phyloP scores from a whole-genome alignment of 2,888 invertebrate genomes.

The Erebia ligea region DNA sequence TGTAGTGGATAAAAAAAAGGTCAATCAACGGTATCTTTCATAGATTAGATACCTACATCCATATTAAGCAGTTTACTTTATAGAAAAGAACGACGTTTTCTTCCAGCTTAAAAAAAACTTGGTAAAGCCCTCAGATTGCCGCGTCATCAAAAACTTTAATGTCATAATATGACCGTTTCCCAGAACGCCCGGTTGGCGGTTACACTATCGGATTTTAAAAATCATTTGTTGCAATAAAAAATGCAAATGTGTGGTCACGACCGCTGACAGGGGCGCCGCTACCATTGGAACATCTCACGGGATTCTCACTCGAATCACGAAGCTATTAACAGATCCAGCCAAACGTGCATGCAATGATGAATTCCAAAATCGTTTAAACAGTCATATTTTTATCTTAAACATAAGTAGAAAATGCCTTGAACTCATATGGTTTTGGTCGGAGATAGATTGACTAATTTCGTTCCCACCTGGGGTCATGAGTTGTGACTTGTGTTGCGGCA shows the following conservation, averaged over 20 bases:
- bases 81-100: too few species aligned
- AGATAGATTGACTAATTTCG: too few species aligned
- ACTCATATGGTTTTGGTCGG: too few species aligned
- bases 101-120: neutral
- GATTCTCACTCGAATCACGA: conserved; percentile 20
- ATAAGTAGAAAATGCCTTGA: too few species aligned
- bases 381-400: too few species aligned
- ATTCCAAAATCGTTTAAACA: too few species aligned
- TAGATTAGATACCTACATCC: too few species aligned
- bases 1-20: too few species aligned
- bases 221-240: conserved; percentile 44
- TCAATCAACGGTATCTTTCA: too few species aligned
- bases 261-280: conserved; percentile 30
- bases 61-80: too few species aligned
- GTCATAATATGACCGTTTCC: conserved; percentile 41
- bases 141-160: conserved; percentile 20
- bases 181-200: conserved; percentile 26
- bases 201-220: conserved; percentile 38
- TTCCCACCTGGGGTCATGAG: too few species aligned
- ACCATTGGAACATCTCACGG: conserved; percentile 32
- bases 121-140: neutral
- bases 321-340: neutral
- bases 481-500: too few species aligned
- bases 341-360: neutral
- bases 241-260: conserved; percentile 40